phyloP scores from a whole-genome alignment of 1,140 invertebrate genomes.

The Zaprionus ornatus region DNA sequence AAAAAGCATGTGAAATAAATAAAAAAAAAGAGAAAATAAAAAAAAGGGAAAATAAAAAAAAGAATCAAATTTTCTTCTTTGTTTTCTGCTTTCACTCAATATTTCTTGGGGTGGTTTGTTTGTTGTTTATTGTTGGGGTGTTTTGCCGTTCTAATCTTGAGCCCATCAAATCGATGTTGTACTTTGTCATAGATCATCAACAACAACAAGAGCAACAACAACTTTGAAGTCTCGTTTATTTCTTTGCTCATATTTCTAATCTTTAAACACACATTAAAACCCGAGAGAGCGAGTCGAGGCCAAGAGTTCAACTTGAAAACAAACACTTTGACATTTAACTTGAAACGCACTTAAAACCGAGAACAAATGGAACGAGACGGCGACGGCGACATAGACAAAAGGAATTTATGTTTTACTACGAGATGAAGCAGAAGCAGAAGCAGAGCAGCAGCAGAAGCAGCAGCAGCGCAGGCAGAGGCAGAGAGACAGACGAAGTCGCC shows the following conservation, averaged over 20 bases:
- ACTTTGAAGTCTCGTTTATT: not conserved
- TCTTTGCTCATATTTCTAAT: conserved; percentile 3
- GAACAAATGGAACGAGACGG: not conserved
- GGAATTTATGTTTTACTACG: conserved; percentile 17
- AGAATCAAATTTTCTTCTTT: not conserved
- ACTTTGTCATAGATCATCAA: conserved; percentile 17
- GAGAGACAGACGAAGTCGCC: not conserved
- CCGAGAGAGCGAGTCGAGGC: conserved; percentile 12
- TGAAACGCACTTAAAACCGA: conserved; percentile 23
- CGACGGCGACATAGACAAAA: conserved; percentile 3
- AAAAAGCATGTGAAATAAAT: not conserved
- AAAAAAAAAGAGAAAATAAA: conserved; percentile 2
- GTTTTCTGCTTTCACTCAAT: not conserved
- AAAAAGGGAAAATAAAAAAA: not conserved
- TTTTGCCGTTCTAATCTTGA: conserved; percentile 34
- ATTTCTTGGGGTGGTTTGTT: conserved; percentile 4
- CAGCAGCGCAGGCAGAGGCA: not conserved
- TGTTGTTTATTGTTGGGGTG: conserved; percentile 25
- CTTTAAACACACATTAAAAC: conserved; percentile 2
- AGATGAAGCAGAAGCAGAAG: not conserved
- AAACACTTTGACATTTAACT: conserved; percentile 53
- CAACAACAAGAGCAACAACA: not conserved
- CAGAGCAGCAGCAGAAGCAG: not conserved
- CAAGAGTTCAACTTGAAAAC: conserved; percentile 46
- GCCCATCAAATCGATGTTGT: conserved; percentile 33